A percentile compares a stretch with the other conserved stretches of the same genome.
These are phyloP conservation scores for Falco biarmicus DNA, from an alignment of 2,797 vertebrate genomes.

Conservation along the genomic window DNA sequence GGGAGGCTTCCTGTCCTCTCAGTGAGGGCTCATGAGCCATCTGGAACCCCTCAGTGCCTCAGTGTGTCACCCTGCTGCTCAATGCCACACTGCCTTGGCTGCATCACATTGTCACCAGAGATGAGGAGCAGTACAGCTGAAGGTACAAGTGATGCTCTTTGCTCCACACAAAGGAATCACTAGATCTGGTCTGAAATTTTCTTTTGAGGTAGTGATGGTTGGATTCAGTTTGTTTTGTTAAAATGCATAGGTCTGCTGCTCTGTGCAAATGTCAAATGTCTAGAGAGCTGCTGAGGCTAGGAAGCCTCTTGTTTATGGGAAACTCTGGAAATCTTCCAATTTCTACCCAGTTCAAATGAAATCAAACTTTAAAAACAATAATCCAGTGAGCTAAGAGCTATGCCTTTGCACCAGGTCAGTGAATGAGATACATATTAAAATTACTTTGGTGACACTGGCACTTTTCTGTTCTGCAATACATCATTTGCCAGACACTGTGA, in stretches of 20 bases:
- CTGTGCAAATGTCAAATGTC: neutral
- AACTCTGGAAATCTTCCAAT: neutral
- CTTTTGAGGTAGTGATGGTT: neutral
- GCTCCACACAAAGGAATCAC: neutral
- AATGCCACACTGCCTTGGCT: neutral
- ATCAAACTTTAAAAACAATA: neutral
- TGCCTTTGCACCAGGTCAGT: neutral
- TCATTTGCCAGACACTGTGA: neutral
- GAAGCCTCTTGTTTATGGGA: neutral
- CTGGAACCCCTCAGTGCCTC: neutral
- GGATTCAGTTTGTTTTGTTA: neutral
- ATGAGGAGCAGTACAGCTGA: neutral
- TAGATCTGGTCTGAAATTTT: neutral
- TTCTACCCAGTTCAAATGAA: neutral
- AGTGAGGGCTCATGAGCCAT: neutral
- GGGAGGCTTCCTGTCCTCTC: neutral
- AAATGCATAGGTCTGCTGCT: neutral
- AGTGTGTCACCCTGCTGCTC: neutral
- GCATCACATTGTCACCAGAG: neutral
- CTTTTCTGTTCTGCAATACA: neutral
- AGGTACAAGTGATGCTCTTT: neutral
- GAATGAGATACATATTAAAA: neutral
- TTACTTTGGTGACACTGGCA: neutral
- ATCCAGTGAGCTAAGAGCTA: neutral
- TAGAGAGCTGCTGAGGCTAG: neutral